Percentiles rank a stretch among this genome's conserved stretches.
Evolutionary conservation across 2,888 invertebrate species (phyloP).

Genomic region (Taphrorychus bicolor): DNA sequence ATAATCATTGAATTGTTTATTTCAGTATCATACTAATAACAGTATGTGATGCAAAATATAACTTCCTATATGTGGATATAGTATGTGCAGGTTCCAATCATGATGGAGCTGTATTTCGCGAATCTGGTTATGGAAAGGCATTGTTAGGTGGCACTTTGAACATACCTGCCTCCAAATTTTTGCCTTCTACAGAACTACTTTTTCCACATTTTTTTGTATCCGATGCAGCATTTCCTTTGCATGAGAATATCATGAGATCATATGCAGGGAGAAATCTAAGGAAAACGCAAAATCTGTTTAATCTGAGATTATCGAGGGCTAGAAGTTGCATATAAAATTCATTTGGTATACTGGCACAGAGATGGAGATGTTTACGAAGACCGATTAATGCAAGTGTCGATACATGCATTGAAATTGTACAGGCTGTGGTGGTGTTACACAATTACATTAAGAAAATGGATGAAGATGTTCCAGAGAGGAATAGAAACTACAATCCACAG

Average conservation of each 20-base stretch:
- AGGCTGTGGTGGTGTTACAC: no score
- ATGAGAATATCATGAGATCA: background rate
- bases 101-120: background rate
- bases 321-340: background rate
- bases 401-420: background rate
- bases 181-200: background rate
- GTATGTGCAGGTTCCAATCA: background rate
- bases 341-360: background rate
- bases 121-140: background rate
- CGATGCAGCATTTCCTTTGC: no score
- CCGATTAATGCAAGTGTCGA: background rate
- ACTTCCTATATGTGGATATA: background rate
- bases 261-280: background rate
- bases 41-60: no score
- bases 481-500: background rate
- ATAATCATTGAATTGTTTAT: no score
- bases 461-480: background rate
- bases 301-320: no score
- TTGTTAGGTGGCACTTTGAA: background rate
- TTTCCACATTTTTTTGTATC: no score
- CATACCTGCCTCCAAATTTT: background rate
- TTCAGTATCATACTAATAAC: no score
- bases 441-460: background rate
- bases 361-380: background rate
- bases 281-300: background rate